Evolutionary conservation across 2,113 vertebrate genomes (phyloP).

Genomic region (Macaca fascicularis): T2T-MFA8v1.1 NC_088385.1:117204001-117204500

Average conservation of each 20-base stretch:
- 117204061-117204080: neutral
- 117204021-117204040: neutral
- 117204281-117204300: neutral
- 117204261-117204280: neutral
- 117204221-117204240: neutral
- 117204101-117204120: neutral
- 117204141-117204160: neutral
- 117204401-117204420: neutral
- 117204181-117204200: neutral
- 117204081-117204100: neutral
- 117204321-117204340: neutral
- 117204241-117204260: neutral
- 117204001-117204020: neutral
- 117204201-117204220: neutral
- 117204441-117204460: constrained; percentile 44
- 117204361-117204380: neutral
- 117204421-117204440: constrained; percentile 32
- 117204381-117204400: neutral
- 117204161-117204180: constrained; percentile 1
- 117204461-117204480: constrained; percentile 7
- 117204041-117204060: neutral
- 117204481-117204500: neutral
- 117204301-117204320: neutral
- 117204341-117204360: constrained; percentile 6
- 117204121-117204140: neutral